These are phyloP conservation scores for Epinephelus coioides DNA, from an alignment of 2,797 vertebrate species.

Conservation along the genomic window DNA sequence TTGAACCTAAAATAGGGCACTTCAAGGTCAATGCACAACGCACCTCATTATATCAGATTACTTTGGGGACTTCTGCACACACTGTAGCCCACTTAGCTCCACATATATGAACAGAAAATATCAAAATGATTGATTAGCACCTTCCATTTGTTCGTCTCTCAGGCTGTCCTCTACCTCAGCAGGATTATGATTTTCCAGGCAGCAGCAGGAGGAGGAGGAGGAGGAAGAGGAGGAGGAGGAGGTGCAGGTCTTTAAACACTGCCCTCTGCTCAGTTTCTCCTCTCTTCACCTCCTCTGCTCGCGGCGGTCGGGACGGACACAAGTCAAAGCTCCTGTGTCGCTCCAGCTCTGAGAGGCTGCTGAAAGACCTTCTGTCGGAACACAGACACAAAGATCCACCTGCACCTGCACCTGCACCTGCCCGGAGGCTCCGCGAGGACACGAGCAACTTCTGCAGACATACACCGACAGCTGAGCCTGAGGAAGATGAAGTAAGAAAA, in stretches of 20 bases:
- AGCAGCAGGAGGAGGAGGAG: background rate
- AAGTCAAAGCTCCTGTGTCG: background rate
- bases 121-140: background rate
- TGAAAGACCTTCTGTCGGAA: background rate
- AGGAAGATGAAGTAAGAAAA: slow-evolving; percentile 69
- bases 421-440: background rate
- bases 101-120: background rate
- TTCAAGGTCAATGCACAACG: slow-evolving; percentile 2
- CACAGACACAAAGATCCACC: background rate
- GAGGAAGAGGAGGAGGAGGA: background rate
- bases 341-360: slow-evolving; percentile 15
- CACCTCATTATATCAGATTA: background rate
- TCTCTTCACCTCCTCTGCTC: slow-evolving; percentile 62
- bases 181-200: slow-evolving; percentile 29
- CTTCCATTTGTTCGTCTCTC: background rate
- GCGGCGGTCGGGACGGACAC: background rate
- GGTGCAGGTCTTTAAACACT: slow-evolving; percentile 43
- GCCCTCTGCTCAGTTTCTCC: slow-evolving; percentile 51
- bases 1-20: background rate
- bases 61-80: background rate
- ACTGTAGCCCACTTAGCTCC: background rate
- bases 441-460: background rate
- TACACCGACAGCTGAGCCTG: background rate
- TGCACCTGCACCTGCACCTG: slow-evolving; percentile 33
- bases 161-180: background rate